Conservation (phyloP, 2,113 vertebrate species). For the Daboia siamensis region DNA sequence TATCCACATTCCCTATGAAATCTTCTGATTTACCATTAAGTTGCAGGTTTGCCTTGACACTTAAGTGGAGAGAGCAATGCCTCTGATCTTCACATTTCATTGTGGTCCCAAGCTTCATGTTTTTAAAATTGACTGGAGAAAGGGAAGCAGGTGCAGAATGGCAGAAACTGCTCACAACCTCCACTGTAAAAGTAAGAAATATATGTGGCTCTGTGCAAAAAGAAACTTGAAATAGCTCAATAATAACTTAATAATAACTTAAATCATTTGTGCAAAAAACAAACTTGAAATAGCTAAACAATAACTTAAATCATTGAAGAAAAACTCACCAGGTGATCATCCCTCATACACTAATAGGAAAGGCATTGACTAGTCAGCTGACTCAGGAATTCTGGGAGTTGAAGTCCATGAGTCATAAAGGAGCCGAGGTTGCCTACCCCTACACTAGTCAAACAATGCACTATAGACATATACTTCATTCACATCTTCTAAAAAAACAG, state of each 20-base stretch:
- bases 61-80: slow-evolving; percentile 76
- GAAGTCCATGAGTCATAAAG: no score
- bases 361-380: no score
- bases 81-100: slow-evolving; percentile 73
- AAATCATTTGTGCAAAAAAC: neutral
- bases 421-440: no score
- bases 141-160: slow-evolving; percentile 48
- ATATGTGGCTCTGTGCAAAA: neutral
- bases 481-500: neutral
- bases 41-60: slow-evolving; percentile 61
- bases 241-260: neutral
- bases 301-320: neutral
- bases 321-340: neutral
- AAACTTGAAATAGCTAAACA: neutral
- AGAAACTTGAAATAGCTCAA: no score
- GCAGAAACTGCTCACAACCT: slow-evolving; percentile 66
- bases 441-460: neutral
- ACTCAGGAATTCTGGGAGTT: no score
- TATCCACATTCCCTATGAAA: neutral
- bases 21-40: slow-evolving; percentile 69
- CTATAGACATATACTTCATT: neutral
- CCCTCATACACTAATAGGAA: neutral
- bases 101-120: slow-evolving; percentile 76
- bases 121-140: slow-evolving; percentile 59
- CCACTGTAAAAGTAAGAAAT: slow-evolving; percentile 54